Base-by-base conservation (phyloP, 2,888 invertebrate genomes). In the Brenthis hecate region DNA sequence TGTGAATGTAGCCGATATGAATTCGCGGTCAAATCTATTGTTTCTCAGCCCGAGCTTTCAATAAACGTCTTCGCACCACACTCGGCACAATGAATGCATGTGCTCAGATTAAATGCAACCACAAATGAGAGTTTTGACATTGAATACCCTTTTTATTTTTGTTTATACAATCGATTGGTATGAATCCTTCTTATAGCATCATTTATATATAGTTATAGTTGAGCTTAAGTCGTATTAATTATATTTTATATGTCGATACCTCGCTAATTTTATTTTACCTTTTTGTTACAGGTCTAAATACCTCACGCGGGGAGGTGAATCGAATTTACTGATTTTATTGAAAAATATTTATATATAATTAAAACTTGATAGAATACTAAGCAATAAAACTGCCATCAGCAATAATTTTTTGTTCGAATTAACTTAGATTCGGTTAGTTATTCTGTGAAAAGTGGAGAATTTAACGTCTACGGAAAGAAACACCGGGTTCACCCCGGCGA, bases 401-500 rank as follows among this genome's bases (percentile, higher is more conserved):
- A 76, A 77, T 78, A 78, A 74, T 64, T 73, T 60, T 28, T 72
- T 73, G 57, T 76, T 77, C 73, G 77, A 74, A 74, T 43, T 72
- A 73, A 75, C 79, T 81, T 77, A 54, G 67, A 58, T 55, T 71
- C 72, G 66, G 81, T 80, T 74, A 28, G 77, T 81, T 84, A 76
- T 73, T 81, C 80, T 81, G 78, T 76, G 28, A 85, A 91, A 88
- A 87, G 91, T 91, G 91, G 91, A 90, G 85, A 85, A 90, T 73
- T 66, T 85, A 76, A 80, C 88, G 75, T 80, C 80, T 54, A 73
- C 81, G 65, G 87, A 85, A 77, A 82, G 84, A 70, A 84, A 75
- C 75, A 75, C 88, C 85, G 90, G 89, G 84, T 80, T 85, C 54
- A 85, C 83, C 85, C 88, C 91, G 86, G 90, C 88, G 67, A 85